Base-by-base conservation (phyloP, 2,888 invertebrate genomes). In the Ichneumoninae sp. region DNA sequence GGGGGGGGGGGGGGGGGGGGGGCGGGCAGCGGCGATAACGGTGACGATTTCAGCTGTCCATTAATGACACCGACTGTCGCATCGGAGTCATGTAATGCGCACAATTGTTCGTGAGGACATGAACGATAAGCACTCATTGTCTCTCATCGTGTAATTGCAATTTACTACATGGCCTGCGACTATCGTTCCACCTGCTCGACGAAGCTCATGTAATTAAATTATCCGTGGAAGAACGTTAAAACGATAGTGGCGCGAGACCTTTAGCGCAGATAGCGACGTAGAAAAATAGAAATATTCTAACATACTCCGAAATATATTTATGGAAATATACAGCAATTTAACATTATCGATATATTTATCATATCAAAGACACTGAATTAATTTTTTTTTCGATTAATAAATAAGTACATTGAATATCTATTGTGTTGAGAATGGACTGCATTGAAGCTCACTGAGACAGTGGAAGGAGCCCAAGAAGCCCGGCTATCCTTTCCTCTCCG, bases 391-490 rank as follows among this genome's bases (percentile, higher is more conserved):
- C 10, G 1, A 4, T 19, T 8, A 22, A 54, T 33, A 13, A 62
- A 33, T 16, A 1, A 62, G 16, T 62, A 62, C 13, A 62, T 4
- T 5, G 33, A 62, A 30, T 16, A 16, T 30, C 10, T n/a, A 30
- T 30, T 16, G 16, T 1, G 6, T 62, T 44, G 16, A 22, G 10
- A 54, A 54, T 54, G 3, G 8, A 22, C 3, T 10, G 33, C 36
- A 68, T 71, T 50, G 82, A 77, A 77, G 77, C 66, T 82, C 77
- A 72, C 66, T 68, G 77, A 40, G 65, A 52, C 30, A 50, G n/a
- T 16, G 7, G 13, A 57, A 54, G 36, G 47, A 60, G 36, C 30
- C 19, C 60, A 57, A 54, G 22, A 36, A 60, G 36, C 30, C 16
- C 60, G 40, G 7, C 77, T 52, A 52, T 19, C 16, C 8, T 57